A percentile compares a stretch with the other conserved stretches of the same genome.
Evolutionary conservation across 2,888 invertebrate species (phyloP).

Genomic region (Entomobrya proxima): DNA sequence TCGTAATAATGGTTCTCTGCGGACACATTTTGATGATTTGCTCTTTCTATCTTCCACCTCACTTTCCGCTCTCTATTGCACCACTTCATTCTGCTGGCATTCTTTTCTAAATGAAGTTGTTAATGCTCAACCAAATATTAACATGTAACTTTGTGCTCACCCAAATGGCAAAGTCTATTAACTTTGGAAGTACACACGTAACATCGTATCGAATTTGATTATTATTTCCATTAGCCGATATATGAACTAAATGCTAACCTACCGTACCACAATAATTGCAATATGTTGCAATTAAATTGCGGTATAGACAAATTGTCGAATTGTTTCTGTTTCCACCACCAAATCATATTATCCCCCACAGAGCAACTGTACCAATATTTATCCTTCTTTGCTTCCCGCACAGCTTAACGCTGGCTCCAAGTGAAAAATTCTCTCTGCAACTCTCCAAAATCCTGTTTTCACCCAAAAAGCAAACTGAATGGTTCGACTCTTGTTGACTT

Average conservation of each 20-base stretch:
- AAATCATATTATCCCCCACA: background rate
- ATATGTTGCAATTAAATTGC: background rate
- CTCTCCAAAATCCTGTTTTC: too few relatives aligned
- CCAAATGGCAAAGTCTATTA: background rate
- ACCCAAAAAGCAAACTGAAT: too few relatives aligned
- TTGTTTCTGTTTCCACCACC: constrained; percentile 13
- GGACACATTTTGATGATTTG: constrained; percentile 43
- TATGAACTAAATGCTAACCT: too few relatives aligned
- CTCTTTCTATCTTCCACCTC: background rate
- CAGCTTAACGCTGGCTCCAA: too few relatives aligned
- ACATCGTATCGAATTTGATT: too few relatives aligned
- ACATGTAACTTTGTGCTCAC: background rate
- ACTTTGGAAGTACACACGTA: background rate
- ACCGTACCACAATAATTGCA: too few relatives aligned
- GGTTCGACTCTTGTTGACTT: too few relatives aligned
- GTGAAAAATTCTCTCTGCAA: too few relatives aligned
- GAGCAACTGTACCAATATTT: constrained; percentile 16
- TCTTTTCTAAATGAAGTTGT: constrained; percentile 35
- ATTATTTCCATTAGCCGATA: background rate
- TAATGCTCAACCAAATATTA: background rate
- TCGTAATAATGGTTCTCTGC: constrained; percentile 46
- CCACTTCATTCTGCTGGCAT: background rate
- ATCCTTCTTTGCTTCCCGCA: background rate
- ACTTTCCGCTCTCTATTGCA: background rate
- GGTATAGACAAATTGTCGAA: background rate